phyloP scores from a whole-genome alignment of 1,140 invertebrate genomes.

The Heliconius hermathena region DNA sequence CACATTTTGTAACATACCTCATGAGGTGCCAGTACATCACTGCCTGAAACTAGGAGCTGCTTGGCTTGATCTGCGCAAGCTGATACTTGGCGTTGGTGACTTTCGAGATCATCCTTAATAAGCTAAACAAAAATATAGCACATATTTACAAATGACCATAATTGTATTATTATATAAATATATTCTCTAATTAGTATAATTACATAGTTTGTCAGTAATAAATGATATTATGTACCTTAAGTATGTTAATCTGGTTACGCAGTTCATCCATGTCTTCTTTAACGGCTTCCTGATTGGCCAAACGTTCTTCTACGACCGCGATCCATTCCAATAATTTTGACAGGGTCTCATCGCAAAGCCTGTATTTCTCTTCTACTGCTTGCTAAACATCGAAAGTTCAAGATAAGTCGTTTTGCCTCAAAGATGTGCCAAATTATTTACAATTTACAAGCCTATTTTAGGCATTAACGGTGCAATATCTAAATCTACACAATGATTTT shows the following conservation, averaged over 20 bases:
- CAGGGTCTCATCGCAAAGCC: constrained; percentile 92
- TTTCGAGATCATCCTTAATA: constrained; percentile 95
- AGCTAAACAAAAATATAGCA: constrained; percentile 82
- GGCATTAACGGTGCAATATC: constrained; percentile 43
- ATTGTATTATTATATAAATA: neutral
- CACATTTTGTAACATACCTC: constrained; percentile 82
- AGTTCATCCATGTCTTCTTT: constrained; percentile 94
- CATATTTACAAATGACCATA: neutral
- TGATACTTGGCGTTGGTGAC: constrained; percentile 91
- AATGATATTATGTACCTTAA: constrained; percentile 86
- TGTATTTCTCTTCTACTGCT: constrained; percentile 97
- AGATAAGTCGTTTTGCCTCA: constrained; percentile 34
- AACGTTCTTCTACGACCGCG: constrained; percentile 90
- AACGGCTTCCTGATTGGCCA: constrained; percentile 93
- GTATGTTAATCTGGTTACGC: constrained; percentile 93
- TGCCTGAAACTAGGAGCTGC: constrained; percentile 93
- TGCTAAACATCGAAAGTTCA: constrained; percentile 85
- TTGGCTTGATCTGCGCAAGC: constrained; percentile 95
- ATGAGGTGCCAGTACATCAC: constrained; percentile 94
- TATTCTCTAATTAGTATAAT: neutral
- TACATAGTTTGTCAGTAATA: neutral
- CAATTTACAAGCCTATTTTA: constrained; percentile 40
- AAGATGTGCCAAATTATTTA: neutral
- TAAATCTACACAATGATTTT: constrained; percentile 49
- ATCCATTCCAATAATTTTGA: constrained; percentile 94